Percentiles rank a stretch among this genome's conserved stretches.
Conservation (phyloP, 2,113 vertebrate genomes). For the Sterrhoptilus dennistouni region DNA sequence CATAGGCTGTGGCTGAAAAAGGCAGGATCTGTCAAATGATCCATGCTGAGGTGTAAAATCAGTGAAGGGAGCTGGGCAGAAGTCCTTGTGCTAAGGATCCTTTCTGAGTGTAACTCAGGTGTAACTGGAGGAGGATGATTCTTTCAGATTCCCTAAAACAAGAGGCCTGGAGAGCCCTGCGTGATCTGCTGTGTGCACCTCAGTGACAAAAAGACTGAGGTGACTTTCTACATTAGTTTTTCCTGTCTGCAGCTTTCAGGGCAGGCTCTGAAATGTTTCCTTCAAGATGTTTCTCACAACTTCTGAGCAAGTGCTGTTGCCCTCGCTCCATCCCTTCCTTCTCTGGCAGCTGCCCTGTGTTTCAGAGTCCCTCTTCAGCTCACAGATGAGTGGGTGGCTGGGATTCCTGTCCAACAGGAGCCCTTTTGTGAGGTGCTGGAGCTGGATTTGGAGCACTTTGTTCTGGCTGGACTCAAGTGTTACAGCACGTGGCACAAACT, state of each 20-base stretch:
- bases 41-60: background rate
- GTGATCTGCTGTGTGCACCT: background rate
- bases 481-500: slow-evolving; percentile 3
- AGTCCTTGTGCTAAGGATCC: background rate
- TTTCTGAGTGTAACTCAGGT: background rate
- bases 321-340: background rate
- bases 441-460: slow-evolving; percentile 41
- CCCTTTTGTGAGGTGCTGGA: slow-evolving; percentile 60
- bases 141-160: background rate
- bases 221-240: background rate
- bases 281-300: background rate
- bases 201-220: background rate
- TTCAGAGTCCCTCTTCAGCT: slow-evolving; percentile 7
- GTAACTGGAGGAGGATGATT: background rate
- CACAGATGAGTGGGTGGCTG: slow-evolving; percentile 10
- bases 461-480: slow-evolving; percentile 25
- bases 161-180: background rate
- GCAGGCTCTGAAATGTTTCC: background rate
- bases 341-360: slow-evolving; percentile 25
- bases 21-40: background rate
- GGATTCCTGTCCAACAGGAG: slow-evolving; percentile 61
- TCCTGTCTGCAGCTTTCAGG: background rate
- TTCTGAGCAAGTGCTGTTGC: background rate
- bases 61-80: background rate
- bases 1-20: background rate